Evolutionary conservation across 2,113 vertebrate species (phyloP).

Genomic region (Nerophis lumbriciformis): DNA sequence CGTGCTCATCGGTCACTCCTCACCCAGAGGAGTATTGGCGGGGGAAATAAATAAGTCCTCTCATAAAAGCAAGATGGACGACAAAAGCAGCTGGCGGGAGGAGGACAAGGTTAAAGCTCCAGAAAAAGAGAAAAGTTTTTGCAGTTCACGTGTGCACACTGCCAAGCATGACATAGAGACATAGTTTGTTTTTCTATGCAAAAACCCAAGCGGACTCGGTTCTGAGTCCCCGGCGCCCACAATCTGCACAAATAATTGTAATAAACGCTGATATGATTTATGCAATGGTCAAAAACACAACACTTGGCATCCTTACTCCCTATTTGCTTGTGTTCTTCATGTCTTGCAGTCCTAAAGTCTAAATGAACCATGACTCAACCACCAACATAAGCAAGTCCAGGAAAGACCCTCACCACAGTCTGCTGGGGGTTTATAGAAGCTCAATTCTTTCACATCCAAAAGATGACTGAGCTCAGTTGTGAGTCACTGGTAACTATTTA

Average conservation of each 20-base stretch:
- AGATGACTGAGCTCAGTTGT: background rate
- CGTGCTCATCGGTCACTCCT: constrained; percentile 33
- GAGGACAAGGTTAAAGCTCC: constrained; percentile 39
- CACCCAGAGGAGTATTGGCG: constrained; percentile 26
- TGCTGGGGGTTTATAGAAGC: constrained; percentile 59
- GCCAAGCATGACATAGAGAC: constrained; percentile 60
- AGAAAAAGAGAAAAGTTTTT: constrained; percentile 50
- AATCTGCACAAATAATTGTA: background rate
- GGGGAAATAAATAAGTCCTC: constrained; percentile 23
- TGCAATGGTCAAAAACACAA: background rate
- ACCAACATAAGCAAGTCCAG: constrained; percentile 53
- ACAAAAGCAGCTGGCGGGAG: constrained; percentile 57
- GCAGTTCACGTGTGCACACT: constrained; percentile 20
- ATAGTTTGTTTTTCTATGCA: constrained; percentile 53
- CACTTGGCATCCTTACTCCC: background rate
- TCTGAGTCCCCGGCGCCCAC: too few relatives aligned
- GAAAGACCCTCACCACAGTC: constrained; percentile 64
- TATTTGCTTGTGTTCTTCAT: constrained; percentile 28
- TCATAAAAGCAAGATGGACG: constrained; percentile 54
- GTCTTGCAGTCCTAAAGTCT: constrained; percentile 45
- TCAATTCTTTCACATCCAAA: constrained; percentile 37
- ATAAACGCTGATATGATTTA: background rate
- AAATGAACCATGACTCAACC: constrained; percentile 46
- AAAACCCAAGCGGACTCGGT: background rate
- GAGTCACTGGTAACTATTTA: too few relatives aligned